Percentiles rank a stretch among this genome's conserved stretches.
phyloP scores from a whole-genome alignment of 2,797 vertebrate genomes.

The Octomys mimax region DNA sequence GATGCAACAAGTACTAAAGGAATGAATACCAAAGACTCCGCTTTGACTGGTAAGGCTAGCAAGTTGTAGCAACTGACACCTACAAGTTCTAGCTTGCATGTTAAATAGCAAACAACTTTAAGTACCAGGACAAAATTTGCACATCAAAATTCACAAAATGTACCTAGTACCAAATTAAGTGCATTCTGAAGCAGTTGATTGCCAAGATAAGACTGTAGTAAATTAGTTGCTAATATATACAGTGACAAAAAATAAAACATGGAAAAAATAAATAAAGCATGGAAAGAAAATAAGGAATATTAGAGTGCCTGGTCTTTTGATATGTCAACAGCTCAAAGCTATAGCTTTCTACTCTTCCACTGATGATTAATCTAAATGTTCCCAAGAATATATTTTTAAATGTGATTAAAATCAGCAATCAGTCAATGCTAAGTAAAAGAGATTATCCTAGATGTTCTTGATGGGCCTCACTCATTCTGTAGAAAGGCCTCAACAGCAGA shows the following conservation, averaged over 20 bases:
- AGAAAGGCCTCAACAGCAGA: background rate
- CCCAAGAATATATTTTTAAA: background rate
- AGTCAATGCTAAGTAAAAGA: background rate
- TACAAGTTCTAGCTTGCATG: background rate
- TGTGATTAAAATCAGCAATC: background rate
- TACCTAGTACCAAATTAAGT: background rate
- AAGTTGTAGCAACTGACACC: background rate
- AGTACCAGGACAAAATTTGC: background rate
- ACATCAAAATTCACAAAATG: background rate
- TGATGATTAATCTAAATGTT: background rate
- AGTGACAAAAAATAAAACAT: background rate
- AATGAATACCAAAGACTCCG: background rate
- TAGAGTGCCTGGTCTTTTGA: background rate
- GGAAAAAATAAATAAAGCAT: background rate
- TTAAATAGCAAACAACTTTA: background rate
- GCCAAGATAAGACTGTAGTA: background rate
- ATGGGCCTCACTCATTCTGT: background rate
- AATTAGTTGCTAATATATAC: background rate
- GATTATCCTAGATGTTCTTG: background rate
- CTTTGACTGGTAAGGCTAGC: background rate
- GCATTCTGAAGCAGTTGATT: background rate
- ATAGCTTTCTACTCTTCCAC: background rate
- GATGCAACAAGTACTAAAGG: background rate
- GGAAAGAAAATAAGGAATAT: background rate
- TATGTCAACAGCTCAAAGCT: background rate